phyloP scores from a whole-genome alignment of 2,113 vertebrate species.

The Neodon shergylaensis region DNA sequence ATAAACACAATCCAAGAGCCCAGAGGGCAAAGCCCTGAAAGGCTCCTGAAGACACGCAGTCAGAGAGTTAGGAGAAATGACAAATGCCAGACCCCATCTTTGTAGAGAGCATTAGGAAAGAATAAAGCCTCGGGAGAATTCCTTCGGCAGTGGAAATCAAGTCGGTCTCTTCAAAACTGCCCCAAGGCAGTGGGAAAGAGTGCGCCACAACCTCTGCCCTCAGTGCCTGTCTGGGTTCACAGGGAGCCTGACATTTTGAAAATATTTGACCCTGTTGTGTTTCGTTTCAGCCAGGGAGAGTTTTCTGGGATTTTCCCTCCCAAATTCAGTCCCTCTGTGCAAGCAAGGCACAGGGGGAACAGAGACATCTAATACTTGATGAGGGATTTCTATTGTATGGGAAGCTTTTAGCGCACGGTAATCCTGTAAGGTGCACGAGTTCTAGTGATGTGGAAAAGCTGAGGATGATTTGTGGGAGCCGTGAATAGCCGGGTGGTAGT shows the following conservation, averaged over 20 bases:
- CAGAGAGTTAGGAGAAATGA: constrained; percentile 59
- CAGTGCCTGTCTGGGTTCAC: not conserved
- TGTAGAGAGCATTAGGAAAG: constrained; percentile 43
- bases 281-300: constrained; percentile 33
- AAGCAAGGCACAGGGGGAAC: not conserved
- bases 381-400: not conserved
- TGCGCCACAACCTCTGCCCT: too few relatives aligned
- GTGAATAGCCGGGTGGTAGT: not conserved
- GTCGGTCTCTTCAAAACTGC: constrained; percentile 28
- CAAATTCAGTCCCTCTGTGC: not conserved
- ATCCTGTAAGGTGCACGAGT: constrained; percentile 4
- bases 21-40: constrained; percentile 35
- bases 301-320: constrained; percentile 37
- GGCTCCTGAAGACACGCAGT: constrained; percentile 14
- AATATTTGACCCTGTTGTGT: not conserved
- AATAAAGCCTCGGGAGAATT: constrained; percentile 55
- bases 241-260: constrained; percentile 39
- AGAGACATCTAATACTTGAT: not conserved
- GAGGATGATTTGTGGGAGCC: not conserved
- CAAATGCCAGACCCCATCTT: constrained; percentile 55
- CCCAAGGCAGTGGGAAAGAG: not conserved
- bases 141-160: constrained; percentile 36
- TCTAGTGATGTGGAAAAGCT: not conserved
- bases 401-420: constrained; percentile 24
- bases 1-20: constrained; percentile 49